Conservation (phyloP, 2,888 invertebrate species). For the Drosophila birchii region DNA sequence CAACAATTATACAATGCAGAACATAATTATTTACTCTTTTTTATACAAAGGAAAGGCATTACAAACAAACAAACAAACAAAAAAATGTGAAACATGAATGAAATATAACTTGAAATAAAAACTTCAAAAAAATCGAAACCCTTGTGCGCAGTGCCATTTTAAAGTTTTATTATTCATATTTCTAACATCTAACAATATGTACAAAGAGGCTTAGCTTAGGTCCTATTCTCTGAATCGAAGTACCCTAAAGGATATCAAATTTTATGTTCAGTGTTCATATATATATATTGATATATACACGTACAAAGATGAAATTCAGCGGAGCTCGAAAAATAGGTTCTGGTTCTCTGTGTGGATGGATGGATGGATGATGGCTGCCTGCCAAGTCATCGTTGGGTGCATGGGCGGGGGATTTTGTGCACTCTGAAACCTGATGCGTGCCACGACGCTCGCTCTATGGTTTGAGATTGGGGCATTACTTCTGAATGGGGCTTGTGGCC, state of each 20-base stretch:
- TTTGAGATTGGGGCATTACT: slow-evolving; percentile 15
- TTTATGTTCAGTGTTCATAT: slow-evolving; percentile 18
- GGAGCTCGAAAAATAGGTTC: slow-evolving; percentile 64
- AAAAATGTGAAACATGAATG: slow-evolving; percentile 82
- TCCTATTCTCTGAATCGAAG: slow-evolving; percentile 19
- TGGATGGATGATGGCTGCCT: slow-evolving; percentile 21
- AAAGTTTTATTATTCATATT: slow-evolving; percentile 67
- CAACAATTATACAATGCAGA: slow-evolving; percentile 70
- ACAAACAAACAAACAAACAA: slow-evolving; percentile 56
- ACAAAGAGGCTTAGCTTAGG: slow-evolving; percentile 58
- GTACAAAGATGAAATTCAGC: slow-evolving; percentile 59
- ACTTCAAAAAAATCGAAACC: slow-evolving; percentile 71
- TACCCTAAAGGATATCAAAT: slow-evolving; percentile 57
- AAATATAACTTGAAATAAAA: slow-evolving; percentile 82
- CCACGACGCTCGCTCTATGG: slow-evolving; percentile 3
- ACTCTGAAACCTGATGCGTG: slow-evolving; percentile 58
- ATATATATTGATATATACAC: slow-evolving; percentile 24
- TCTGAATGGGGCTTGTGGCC: slow-evolving; percentile 48
- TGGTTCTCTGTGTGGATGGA: slow-evolving; percentile 28
- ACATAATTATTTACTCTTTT: slow-evolving; percentile 81
- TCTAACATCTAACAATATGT: slow-evolving; percentile 64
- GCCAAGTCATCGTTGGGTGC: slow-evolving; percentile 18
- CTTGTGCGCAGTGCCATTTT: slow-evolving; percentile 13
- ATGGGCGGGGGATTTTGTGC: slow-evolving; percentile 8
- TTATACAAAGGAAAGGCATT: slow-evolving; percentile 80